A percentile compares a stretch with the other conserved stretches of the same genome.
Conservation (phyloP, 1,140 invertebrate genomes). For the Orchestia grillus region DNA sequence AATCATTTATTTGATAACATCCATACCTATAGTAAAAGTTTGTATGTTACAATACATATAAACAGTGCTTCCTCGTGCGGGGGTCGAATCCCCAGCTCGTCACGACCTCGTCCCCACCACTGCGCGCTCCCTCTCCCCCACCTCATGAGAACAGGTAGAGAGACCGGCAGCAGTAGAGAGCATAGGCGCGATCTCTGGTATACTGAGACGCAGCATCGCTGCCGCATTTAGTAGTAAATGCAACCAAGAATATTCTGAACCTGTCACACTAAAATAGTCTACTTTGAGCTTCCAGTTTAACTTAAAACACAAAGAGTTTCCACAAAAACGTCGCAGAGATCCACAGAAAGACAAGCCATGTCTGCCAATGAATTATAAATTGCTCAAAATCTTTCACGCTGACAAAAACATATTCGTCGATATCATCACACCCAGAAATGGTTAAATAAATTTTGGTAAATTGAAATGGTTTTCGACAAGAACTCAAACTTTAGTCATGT, state of each 20-base stretch:
- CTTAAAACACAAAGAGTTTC: constrained; percentile 60
- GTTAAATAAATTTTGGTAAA: background rate
- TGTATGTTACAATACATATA: constrained; percentile 69
- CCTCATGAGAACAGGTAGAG: constrained; percentile 57
- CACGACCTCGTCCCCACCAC: constrained; percentile 51
- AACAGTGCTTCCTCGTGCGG: constrained; percentile 68
- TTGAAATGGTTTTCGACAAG: background rate
- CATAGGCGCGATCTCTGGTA: constrained; percentile 53
- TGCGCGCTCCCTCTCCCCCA: constrained; percentile 28
- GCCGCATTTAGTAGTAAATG: constrained; percentile 68
- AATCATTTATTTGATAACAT: constrained; percentile 69
- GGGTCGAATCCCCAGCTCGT: constrained; percentile 60
- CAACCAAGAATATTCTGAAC: constrained; percentile 69
- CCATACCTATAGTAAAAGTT: constrained; percentile 69
- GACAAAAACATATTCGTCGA: background rate
- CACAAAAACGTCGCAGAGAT: constrained; percentile 45
- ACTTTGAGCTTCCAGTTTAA: constrained; percentile 67
- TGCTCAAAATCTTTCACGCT: background rate
- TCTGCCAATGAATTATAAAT: constrained; percentile 21
- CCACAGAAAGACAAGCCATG: background rate
- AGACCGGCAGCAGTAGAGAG: background rate
- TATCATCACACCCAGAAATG: background rate
- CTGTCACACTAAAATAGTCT: constrained; percentile 68
- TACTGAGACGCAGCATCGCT: constrained; percentile 51
- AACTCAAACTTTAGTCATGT: background rate